Evolutionary conservation across 2,113 vertebrate species (phyloP).

Genomic region (Laticauda colubrina): DNA sequence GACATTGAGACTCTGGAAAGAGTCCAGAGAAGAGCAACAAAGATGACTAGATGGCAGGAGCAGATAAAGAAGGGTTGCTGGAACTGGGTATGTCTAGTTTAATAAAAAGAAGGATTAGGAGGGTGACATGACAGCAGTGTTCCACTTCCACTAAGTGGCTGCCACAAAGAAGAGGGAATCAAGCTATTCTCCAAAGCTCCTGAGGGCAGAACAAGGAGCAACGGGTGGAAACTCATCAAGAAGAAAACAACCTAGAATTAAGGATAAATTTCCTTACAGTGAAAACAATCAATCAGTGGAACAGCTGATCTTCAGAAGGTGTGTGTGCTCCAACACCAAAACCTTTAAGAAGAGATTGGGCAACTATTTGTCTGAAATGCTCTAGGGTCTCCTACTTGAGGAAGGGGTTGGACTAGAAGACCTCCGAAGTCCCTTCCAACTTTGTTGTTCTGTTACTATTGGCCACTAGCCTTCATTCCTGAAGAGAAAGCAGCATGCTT

Average conservation of each 20-base stretch:
- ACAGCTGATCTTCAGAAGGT: not conserved
- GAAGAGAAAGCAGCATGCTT: not conserved
- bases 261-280: not conserved
- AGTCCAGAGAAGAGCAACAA: not conserved
- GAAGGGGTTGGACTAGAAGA: no score
- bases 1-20: not conserved
- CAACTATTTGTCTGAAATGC: not conserved
- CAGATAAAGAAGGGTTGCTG: not conserved
- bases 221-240: not conserved
- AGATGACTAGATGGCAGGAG: not conserved
- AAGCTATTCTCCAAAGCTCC: not conserved
- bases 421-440: no score
- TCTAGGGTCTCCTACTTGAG: not conserved
- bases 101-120: not conserved
- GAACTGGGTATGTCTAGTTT: not conserved
- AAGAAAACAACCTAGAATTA: not conserved
- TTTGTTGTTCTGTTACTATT: not conserved
- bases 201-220: not conserved
- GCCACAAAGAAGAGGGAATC: not conserved
- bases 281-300: not conserved
- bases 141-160: fast-evolving
- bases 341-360: not conserved
- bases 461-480: not conserved
- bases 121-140: no score
- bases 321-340: not conserved